A percentile compares a stretch with the other conserved stretches of the same genome.
Conservation (phyloP, 30 jellyfish, hydroid and myxozoan genomes). For the Pelagia noctiluca region DNA sequence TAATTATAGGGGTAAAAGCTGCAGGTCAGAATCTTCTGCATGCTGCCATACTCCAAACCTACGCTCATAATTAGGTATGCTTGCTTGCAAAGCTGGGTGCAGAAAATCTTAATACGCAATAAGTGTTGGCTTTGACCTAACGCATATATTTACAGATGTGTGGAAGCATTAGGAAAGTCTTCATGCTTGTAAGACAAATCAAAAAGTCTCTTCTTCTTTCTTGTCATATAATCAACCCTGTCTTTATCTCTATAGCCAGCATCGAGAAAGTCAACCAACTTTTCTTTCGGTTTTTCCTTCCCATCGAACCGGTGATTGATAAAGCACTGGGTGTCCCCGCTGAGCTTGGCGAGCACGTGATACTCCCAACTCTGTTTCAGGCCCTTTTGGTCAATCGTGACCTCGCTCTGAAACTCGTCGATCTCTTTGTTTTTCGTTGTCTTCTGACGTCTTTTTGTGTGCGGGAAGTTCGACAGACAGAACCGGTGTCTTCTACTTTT, state of each 20-base stretch:
- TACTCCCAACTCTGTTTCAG: conserved; percentile 73
- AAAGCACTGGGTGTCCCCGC: conserved; percentile 65
- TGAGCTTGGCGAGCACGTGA: conserved; percentile 55
- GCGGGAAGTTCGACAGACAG: conserved; percentile 63
- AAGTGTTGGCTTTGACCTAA: too few relatives aligned
- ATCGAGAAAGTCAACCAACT: conserved; percentile 61
- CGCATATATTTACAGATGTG: conserved; percentile 57
- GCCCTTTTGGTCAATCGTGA: conserved; percentile 68
- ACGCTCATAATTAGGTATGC: too few relatives aligned
- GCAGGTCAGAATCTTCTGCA: too few relatives aligned
- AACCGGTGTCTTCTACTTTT: conserved; percentile 67
- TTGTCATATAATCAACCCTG: conserved; percentile 57
- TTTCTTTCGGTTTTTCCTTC: conserved; percentile 70
- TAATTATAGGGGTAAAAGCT: too few relatives aligned
- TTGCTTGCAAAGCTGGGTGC: too few relatives aligned
- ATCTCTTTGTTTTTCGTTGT: conserved; percentile 23
- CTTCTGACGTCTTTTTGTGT: conserved; percentile 25
- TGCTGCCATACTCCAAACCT: too few relatives aligned
- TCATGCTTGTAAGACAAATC: conserved; percentile 72
- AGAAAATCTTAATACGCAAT: too few relatives aligned
- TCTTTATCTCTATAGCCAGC: conserved; percentile 71
- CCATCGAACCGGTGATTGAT: conserved; percentile 77
- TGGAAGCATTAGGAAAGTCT: conserved; percentile 72
- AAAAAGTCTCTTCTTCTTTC: conserved; percentile 49
- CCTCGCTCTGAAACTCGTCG: conserved; percentile 66